phyloP scores from a whole-genome alignment of 2,797 vertebrate genomes.

The Esox masquinongy region DNA sequence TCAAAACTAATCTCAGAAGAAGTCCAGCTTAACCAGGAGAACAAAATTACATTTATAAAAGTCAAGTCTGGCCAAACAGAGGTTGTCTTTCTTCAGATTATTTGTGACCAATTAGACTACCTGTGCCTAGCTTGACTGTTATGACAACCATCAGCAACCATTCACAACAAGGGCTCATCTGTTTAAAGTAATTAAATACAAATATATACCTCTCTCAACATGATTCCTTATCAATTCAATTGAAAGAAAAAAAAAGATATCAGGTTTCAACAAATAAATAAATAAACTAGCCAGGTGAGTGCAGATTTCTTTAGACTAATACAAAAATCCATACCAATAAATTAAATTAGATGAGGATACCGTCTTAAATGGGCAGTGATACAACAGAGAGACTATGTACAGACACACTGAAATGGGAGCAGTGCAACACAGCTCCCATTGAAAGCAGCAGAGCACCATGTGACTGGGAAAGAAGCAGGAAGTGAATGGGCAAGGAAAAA shows the following conservation, averaged over 20 bases:
- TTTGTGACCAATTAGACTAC: not conserved
- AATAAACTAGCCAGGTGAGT: not conserved
- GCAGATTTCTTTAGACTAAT: not conserved
- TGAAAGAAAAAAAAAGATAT: too few species aligned
- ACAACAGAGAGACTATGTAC: not conserved
- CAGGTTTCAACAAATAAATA: not conserved
- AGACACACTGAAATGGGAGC: not conserved
- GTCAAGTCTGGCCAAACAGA: not conserved
- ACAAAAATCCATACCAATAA: not conserved
- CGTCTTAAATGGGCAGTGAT: not conserved
- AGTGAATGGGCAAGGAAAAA: not conserved
- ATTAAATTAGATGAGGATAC: too few species aligned
- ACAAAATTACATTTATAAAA: not conserved
- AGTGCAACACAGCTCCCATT: slow-evolving; percentile 64
- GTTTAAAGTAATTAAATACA: too few species aligned
- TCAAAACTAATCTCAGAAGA: not conserved
- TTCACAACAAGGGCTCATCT: too few species aligned
- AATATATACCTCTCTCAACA: too few species aligned
- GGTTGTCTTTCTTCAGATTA: not conserved
- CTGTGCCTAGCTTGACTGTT: not conserved
- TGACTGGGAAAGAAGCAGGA: slow-evolving; percentile 5
- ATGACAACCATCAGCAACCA: not conserved
- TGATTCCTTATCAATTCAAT: too few species aligned
- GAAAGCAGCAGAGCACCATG: slow-evolving; percentile 35
- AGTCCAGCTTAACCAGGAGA: not conserved